These are phyloP conservation scores for Actinernus sp. DNA, from an alignment of 92 coral and sea anemone species.

Conservation along the genomic window DNA sequence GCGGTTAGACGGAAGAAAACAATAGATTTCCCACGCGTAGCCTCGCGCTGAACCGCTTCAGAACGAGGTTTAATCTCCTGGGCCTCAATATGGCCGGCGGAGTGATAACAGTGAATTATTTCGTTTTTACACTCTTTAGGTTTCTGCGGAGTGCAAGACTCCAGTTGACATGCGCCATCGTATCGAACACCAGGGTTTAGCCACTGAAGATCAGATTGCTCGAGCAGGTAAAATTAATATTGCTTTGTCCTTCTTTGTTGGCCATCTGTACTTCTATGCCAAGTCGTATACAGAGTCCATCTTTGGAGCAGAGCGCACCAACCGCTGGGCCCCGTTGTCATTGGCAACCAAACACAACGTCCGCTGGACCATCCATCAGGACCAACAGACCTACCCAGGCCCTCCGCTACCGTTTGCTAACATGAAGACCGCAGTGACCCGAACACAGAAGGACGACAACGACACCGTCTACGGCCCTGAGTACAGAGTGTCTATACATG, in stretches of 20 bases:
- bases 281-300: conserved; percentile 28
- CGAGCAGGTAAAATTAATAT: conserved; percentile 43
- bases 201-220: neutral
- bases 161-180: neutral
- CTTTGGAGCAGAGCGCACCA: conserved; percentile 65
- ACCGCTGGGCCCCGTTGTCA: conserved; percentile 76
- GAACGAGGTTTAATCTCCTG: no score
- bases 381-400: conserved; percentile 52
- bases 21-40: no score
- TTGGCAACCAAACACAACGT: conserved; percentile 49
- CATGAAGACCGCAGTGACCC: conserved; percentile 71
- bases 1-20: no score
- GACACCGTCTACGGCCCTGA: conserved; percentile 60
- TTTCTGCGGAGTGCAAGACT: neutral
- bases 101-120: no score
- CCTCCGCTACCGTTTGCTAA: conserved; percentile 52
- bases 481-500: conserved; percentile 48
- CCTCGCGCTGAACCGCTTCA: no score
- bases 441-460: conserved; percentile 37
- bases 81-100: no score
- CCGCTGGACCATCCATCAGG: conserved; percentile 72
- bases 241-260: conserved; percentile 66
- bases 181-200: conserved; percentile 13
- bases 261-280: conserved; percentile 60
- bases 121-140: no score